These are phyloP conservation scores for Carterocephalus palaemon DNA, from an alignment of 2,888 invertebrate species.

Conservation along the genomic window DNA sequence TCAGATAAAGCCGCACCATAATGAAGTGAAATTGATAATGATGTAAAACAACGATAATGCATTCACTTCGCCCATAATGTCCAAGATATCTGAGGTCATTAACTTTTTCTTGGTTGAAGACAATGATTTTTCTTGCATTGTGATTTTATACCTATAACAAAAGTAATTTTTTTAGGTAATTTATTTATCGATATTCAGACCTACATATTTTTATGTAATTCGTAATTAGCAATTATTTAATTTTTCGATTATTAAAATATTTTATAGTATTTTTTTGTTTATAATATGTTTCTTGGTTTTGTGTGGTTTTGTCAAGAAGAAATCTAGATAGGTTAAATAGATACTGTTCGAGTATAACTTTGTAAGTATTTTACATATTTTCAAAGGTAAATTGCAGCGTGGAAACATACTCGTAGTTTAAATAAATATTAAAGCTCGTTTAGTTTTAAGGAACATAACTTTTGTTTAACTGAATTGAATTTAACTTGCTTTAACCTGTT, in stretches of 20 bases:
- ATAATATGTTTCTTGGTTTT: not conserved
- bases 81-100: constrained; percentile 19
- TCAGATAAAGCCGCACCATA: constrained; percentile 13
- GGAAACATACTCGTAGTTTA: too few species aligned
- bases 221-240: not conserved
- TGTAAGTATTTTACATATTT: too few species aligned
- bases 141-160: constrained; percentile 1
- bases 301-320: too few species aligned
- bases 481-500: too few species aligned
- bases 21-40: constrained; percentile 24
- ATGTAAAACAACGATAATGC: constrained; percentile 21
- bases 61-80: constrained; percentile 15
- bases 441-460: too few species aligned
- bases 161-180: not conserved
- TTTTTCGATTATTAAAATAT: not conserved
- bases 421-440: too few species aligned
- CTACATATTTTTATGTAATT: not conserved
- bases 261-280: not conserved
- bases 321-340: too few species aligned
- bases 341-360: too few species aligned
- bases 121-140: constrained; percentile 8
- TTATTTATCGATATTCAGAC: too few species aligned
- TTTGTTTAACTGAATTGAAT: too few species aligned
- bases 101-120: constrained; percentile 14
- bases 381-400: too few species aligned